Base-by-base conservation (phyloP, 2,113 vertebrate species). In the Dasyprocta punctata region DNA sequence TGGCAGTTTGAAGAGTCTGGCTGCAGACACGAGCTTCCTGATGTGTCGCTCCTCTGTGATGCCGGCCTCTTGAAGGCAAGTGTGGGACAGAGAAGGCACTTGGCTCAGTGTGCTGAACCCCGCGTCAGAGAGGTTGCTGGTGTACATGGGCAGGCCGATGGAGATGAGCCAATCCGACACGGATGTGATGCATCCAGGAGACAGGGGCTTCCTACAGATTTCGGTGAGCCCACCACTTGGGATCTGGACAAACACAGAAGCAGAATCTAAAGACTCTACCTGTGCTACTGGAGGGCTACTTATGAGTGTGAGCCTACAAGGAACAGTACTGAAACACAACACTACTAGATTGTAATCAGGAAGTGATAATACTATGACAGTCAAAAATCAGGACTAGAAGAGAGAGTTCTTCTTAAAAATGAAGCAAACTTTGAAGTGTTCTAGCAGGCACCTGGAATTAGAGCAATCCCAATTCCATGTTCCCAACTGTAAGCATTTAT, bases 141-240 rank as follows among this genome's bases (percentile, higher is more conserved):
- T 97, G 97, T 99, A 99, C 99, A 99, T 99, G 96, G 99, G 99
- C 90, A 99, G 99, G 61, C 99, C 99, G 71, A 99, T 99, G 96
- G 99, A 99, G 95, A 99, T 97, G 96, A 99, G 99, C 99, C 99
- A 99, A 92, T 99, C 99, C 0, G 99, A 98, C 93, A 99, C 97
- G 0, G 99, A 99, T 12, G 98, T 98, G 90, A 99, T 97, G 93
- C 99, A 98, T 86, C 99, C 98, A 0, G 99, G 99, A 65, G 99
- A 99, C 12, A 98, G 91, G 30, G 99, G 99, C 98, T 99, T 99
- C 80, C 99, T 99, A 96, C 99, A 99, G 98, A 99, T 99, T 97
- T 99, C 99, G 0, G 99, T 99, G 97, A 99, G 98, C 86, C 99
- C 99, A 71, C 99, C 99, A 3, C 99, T 99, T 30, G 99, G 99